Conservation (phyloP, 2,113 vertebrate genomes). For the Sardina pilchardus region DNA sequence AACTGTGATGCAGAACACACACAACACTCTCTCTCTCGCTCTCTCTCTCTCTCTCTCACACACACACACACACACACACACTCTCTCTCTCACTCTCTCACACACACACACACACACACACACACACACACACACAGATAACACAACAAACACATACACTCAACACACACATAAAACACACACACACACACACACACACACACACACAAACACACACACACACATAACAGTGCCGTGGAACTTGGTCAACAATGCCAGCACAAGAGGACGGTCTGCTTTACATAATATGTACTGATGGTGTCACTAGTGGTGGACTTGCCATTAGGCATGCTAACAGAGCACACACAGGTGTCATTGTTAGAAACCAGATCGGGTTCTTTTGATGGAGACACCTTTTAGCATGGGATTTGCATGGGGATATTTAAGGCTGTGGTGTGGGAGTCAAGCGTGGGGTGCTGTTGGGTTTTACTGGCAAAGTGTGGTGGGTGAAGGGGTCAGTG, state of each 20-base stretch:
- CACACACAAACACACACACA: too few species aligned
- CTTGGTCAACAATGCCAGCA: too few species aligned
- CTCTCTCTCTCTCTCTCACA: too few species aligned
- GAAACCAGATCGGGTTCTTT: slow-evolving; percentile 2
- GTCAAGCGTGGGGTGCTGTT: neutral
- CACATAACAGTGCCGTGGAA: too few species aligned
- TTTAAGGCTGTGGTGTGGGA: neutral
- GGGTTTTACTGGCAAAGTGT: too few species aligned
- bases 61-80: too few species aligned
- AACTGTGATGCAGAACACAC: neutral
- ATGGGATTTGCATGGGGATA: neutral
- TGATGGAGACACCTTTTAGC: neutral
- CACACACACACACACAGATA: neutral
- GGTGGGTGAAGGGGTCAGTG: too few species aligned
- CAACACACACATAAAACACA: too few species aligned
- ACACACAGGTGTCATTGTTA: slow-evolving; percentile 16
- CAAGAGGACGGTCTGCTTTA: neutral
- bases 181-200: too few species aligned
- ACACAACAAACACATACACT: neutral
- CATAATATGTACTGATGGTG: slow-evolving; percentile 6
- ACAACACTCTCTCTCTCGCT: too few species aligned
- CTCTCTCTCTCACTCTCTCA: too few species aligned
- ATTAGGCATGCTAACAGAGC: slow-evolving; percentile 27
- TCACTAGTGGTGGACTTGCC: neutral
- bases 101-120: neutral